Evolutionary conservation across 2,797 vertebrate species (phyloP), one percentile per base, ranked within the genome.

Genomic region (Siniperca scherzeri): DNA sequence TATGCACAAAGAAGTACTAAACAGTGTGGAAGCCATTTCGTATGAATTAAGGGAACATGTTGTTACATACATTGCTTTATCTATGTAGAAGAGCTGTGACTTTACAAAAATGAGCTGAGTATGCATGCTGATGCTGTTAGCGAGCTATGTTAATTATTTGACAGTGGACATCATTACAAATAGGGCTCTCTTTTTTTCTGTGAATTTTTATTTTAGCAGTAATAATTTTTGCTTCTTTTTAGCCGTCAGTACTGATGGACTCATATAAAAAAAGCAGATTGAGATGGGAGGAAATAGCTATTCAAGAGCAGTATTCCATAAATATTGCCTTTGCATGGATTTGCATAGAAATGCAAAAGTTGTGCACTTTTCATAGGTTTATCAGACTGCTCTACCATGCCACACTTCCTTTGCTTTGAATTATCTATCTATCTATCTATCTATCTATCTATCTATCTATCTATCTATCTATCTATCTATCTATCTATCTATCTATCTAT

Each of bases 1-100:
- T 73, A 55, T 60, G 55, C 46, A 44, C 55, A 77, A 82, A 82
- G 33, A 61, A 82, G 33, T n/a, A 89, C 57, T 59, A 67, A 81
- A 84, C 38, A 68, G 66, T 56, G 46, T 36, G 42, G 55, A 60
- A 70, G 56, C 42, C 27, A 77, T 79, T 90, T 80, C 1, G 1
- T 76, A 21, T 77, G 56, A 82, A 67, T 70, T 19, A 70, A 86
- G 21, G 36, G 42, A 68, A 67, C 59, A 66, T 50, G 7, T 25
- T 74, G n/a, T 57, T 48, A 62, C 19, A 61, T 67, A 7, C 22
- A 16, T 1, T 8, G 42, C 13, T 52, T 64, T 61, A 38, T 68
- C 8, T 64, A 50, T 66, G 33, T 46, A 65, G 46, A 46, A 65
- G 22, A 25, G 12, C 13, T 69, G 33, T 70, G 74, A 67, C 42